These are phyloP conservation scores for Sebastes goodei DNA, from an alignment of 2,797 vertebrate genomes.

Conservation along the genomic window DNA sequence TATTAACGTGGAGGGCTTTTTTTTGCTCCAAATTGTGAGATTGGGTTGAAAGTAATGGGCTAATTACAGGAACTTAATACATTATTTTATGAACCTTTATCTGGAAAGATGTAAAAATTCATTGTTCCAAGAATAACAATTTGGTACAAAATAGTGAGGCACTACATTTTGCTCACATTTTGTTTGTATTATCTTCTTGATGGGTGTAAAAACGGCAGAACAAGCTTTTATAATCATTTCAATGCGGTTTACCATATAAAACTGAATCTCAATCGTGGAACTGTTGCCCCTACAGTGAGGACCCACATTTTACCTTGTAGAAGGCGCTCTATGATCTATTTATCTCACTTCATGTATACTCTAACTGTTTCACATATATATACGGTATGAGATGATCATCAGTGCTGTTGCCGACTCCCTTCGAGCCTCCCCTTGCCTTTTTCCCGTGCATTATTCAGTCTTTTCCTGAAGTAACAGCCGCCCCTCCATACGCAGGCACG, in stretches of 20 bases:
- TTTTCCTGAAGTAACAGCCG: slow-evolving; percentile 76
- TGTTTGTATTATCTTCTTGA: slow-evolving; percentile 22
- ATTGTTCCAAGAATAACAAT: slow-evolving; percentile 11
- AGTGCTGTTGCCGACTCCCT: slow-evolving; percentile 31
- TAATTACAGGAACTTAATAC: slow-evolving; percentile 68
- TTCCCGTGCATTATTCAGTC: slow-evolving; percentile 81
- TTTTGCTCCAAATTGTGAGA: slow-evolving; percentile 49
- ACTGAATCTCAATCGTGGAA: background rate
- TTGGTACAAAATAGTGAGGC: slow-evolving; percentile 1
- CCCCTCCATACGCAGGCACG: slow-evolving; percentile 61
- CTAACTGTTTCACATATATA: slow-evolving; percentile 33
- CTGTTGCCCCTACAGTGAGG: background rate
- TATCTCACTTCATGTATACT: slow-evolving; percentile 26
- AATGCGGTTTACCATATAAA: background rate
- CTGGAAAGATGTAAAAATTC: slow-evolving; percentile 22
- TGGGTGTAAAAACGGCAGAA: background rate
- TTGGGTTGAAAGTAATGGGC: slow-evolving; percentile 68
- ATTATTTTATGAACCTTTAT: slow-evolving; percentile 49
- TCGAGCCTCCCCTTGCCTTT: slow-evolving; percentile 52
- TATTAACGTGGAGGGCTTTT: slow-evolving; percentile 48
- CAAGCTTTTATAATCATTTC: background rate
- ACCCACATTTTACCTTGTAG: slow-evolving; percentile 8
- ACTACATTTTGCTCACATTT: slow-evolving; percentile 13
- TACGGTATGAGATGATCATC: slow-evolving; percentile 41
- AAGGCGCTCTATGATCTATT: slow-evolving; percentile 31